Conservation (phyloP, 2,888 invertebrate genomes). For the Hypena proboscidalis region DNA sequence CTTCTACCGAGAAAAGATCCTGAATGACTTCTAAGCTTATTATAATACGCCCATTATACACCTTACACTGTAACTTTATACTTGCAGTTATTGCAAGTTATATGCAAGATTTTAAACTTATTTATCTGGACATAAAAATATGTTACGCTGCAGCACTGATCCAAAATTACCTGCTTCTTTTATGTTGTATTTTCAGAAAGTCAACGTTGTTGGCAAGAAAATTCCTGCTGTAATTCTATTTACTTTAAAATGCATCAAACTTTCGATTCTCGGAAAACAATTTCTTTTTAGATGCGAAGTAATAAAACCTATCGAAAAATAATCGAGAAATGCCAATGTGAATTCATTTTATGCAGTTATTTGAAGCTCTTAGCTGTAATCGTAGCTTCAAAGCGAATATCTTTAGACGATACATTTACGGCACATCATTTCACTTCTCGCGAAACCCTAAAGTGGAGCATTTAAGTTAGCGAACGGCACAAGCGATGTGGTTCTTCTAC, state of each 20-base stretch:
- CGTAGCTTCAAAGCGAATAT: conserved; percentile 67
- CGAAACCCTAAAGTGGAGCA: conserved; percentile 55
- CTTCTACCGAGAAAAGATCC: conserved; percentile 62
- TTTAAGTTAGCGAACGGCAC: conserved; percentile 41
- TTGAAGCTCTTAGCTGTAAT: conserved; percentile 57
- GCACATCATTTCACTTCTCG: conserved; percentile 71
- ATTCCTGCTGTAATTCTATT: no score
- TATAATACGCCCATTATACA: conserved; percentile 63
- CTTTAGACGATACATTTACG: conserved; percentile 68
- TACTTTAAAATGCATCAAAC: no score
- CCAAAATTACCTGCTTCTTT: no score
- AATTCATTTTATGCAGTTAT: conserved; percentile 59
- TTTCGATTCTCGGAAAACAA: conserved; percentile 12
- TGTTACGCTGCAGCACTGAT: no score
- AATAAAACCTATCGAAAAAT: conserved; percentile 45
- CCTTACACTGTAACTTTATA: conserved; percentile 61
- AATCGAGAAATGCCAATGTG: conserved; percentile 49
- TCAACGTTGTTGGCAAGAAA: no score
- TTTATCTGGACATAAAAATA: not conserved
- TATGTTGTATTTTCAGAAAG: no score
- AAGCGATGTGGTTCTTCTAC: conserved; percentile 12
- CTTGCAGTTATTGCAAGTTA: conserved; percentile 57
- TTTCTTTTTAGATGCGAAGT: conserved; percentile 28
- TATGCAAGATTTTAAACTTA: conserved; percentile 9
- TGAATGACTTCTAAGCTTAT: conserved; percentile 64